phyloP scores from a whole-genome alignment of 2,888 invertebrate species.

The Idaea aversata region DNA sequence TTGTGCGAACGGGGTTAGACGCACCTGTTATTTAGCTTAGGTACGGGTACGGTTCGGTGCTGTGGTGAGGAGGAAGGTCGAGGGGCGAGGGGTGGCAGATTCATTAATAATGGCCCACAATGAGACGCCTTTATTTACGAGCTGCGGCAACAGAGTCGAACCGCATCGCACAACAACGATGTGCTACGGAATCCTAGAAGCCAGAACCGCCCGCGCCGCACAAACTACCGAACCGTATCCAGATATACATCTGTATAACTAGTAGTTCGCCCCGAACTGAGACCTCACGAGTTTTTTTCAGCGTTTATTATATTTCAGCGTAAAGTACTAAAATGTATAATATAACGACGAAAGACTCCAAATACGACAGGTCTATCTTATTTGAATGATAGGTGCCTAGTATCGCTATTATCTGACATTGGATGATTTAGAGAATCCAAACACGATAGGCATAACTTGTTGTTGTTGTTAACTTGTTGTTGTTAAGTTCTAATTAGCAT shows the following conservation, averaged over 20 bases:
- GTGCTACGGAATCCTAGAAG: constrained; percentile 38
- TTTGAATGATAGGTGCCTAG: too few relatives aligned
- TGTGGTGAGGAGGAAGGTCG: constrained; percentile 37
- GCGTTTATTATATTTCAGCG: too few relatives aligned
- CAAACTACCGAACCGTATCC: constrained; percentile 25
- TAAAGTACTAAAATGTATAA: too few relatives aligned
- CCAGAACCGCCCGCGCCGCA: constrained; percentile 23
- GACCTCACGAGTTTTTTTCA: too few relatives aligned
- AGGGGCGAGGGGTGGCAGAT: constrained; percentile 52
- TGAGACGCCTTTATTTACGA: constrained; percentile 79
- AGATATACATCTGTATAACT: constrained; percentile 14
- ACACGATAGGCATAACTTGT: too few relatives aligned
- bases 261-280: too few relatives aligned
- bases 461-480: too few relatives aligned
- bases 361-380: too few relatives aligned
- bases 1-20: constrained; percentile 80
- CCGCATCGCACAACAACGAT: constrained; percentile 55
- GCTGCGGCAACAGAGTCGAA: constrained; percentile 64
- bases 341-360: too few relatives aligned
- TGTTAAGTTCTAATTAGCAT: too few relatives aligned
- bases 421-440: too few relatives aligned
- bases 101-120: constrained; percentile 79
- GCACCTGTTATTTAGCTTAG: constrained; percentile 78
- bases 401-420: too few relatives aligned
- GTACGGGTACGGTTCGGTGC: constrained; percentile 48